Base-by-base conservation (phyloP, 2,797 vertebrate genomes). In the Thunnus albacares region DNA sequence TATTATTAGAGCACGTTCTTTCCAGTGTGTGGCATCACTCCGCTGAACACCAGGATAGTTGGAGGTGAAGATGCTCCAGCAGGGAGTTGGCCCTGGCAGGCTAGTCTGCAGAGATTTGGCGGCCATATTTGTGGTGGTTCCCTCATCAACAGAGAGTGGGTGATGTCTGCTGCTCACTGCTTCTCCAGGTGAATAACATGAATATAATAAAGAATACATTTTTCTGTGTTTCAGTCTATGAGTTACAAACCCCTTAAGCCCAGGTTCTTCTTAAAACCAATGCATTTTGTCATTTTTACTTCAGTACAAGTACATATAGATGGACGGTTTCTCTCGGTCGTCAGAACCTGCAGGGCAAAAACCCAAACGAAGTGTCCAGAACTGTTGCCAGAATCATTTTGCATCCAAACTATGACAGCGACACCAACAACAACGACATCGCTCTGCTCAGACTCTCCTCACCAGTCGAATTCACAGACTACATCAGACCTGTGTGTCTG, bases 401-500 rank as follows among this genome's bases (percentile, higher is more conserved):
- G 13, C 90, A 94, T 82, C 91, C 90, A 13, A 15, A 47, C 4
- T 94, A 87, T 33, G 68, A 89, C 33, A 15, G 3, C 2, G 0
- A 0, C 13, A 75, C 71, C 15, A 3, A 5, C 1, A 2, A 93
- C 71, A 93, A 93, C 0, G 92, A 95, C 78, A 90, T 95, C 0
- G 89, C 92, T 81, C 84, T 94, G 68, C 64, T 94, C 68, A 93
- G 20, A 75, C 91, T 97, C 63, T 86, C 58, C 0, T 52, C 2
- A 12, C 70, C 94, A 0, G 79, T 96, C 45, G 20, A 0, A 4
- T 96, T 95, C 86, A 94, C 93, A 38, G 90, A 94, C 72, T 89
- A 83, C 69, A 92, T 96, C 84, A 91, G 90, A 57, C 96, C 96
- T 3, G 92, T 96, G 75, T 97, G 95, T 87, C 90, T 96, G 76